Conservation (phyloP, 2,797 vertebrate genomes). For the Tenualosa thibaudeaui region DNA sequence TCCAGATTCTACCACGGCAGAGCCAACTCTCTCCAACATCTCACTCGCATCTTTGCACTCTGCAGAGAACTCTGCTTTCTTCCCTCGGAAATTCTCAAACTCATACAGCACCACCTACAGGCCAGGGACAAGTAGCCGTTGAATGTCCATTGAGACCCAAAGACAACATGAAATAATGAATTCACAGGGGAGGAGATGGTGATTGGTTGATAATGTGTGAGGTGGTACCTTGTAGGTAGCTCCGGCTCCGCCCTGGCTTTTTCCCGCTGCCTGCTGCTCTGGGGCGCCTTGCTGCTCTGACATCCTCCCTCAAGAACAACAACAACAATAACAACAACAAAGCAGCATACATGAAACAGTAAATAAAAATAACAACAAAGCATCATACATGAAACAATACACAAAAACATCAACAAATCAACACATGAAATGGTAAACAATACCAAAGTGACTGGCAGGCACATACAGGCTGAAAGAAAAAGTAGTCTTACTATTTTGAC, state of each 20-base stretch:
- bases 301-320: slow-evolving; percentile 67
- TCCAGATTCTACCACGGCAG: slow-evolving; percentile 84
- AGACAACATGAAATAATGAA: neutral
- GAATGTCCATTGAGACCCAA: neutral
- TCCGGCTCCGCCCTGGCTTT: slow-evolving; percentile 79
- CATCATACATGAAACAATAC: neutral
- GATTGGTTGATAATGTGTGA: neutral
- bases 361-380: neutral
- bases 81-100: slow-evolving; percentile 89
- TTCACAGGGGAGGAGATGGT: neutral
- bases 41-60: slow-evolving; percentile 84
- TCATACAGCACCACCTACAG: slow-evolving; percentile 82
- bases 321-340: neutral
- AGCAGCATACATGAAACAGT: neutral
- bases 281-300: slow-evolving; percentile 81
- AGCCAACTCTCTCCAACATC: slow-evolving; percentile 87
- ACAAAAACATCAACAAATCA: neutral
- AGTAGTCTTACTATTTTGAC: neutral
- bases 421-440: neutral
- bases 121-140: neutral
- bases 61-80: slow-evolving; percentile 76
- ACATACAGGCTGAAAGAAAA: neutral
- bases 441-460: neutral
- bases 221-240: slow-evolving; percentile 81
- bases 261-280: slow-evolving; percentile 83